Conservation (phyloP, 2,888 invertebrate species). For the Dynastes tityus region DNA sequence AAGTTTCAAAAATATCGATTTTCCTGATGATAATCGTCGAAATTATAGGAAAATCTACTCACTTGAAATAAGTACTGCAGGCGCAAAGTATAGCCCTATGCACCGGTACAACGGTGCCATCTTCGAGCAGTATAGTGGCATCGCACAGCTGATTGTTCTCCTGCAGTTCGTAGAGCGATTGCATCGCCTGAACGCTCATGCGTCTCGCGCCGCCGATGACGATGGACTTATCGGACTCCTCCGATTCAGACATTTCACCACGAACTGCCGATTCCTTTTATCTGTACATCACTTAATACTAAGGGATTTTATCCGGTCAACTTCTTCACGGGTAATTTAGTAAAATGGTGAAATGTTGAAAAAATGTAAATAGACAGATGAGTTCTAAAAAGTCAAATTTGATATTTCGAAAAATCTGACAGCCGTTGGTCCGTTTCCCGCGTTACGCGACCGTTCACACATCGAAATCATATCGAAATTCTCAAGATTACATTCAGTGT, state of each 20-base stretch:
- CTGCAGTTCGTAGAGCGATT: slow-evolving; percentile 87
- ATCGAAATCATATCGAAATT: no score
- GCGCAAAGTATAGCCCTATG: slow-evolving; percentile 90
- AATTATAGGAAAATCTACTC: slow-evolving; percentile 61
- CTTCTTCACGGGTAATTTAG: slow-evolving; percentile 56
- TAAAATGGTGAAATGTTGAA: slow-evolving; percentile 56
- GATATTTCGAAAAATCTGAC: slow-evolving; percentile 56
- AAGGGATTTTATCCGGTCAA: slow-evolving; percentile 56
- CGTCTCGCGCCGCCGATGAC: slow-evolving; percentile 75
- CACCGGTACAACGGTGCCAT: slow-evolving; percentile 86
- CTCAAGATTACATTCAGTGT: no score
- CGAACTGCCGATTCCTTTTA: slow-evolving; percentile 50
- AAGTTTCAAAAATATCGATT: neutral
- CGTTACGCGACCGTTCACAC: neutral
- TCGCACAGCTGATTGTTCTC: slow-evolving; percentile 90
- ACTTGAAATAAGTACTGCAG: slow-evolving; percentile 94
- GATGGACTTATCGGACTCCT: slow-evolving; percentile 59
- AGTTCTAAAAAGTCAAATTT: slow-evolving; percentile 59
- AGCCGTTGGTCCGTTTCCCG: slow-evolving; percentile 35
- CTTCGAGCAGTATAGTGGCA: slow-evolving; percentile 86
- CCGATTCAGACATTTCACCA: slow-evolving; percentile 60
- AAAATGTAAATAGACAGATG: slow-evolving; percentile 54
- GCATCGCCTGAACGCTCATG: slow-evolving; percentile 89
- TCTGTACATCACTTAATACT: slow-evolving; percentile 56
- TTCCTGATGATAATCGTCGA: neutral